Conservation (phyloP, 1,140 invertebrate species). For the Physella acuta region DNA sequence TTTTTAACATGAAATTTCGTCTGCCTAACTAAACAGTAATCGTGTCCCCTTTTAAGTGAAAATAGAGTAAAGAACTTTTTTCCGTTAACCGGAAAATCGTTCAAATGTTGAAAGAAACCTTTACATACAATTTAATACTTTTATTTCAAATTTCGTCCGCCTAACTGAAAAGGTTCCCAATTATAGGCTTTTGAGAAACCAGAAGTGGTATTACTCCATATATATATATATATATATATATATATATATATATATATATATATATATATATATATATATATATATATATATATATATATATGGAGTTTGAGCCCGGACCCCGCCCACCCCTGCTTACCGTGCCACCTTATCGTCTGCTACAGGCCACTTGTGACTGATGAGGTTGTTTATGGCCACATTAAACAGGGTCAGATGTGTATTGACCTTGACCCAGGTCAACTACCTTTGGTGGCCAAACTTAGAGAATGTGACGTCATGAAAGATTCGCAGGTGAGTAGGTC, state of each 20-base stretch:
- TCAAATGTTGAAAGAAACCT: too few species aligned
- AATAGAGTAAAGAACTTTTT: too few species aligned
- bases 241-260: background rate
- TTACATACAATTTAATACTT: too few species aligned
- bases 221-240: background rate
- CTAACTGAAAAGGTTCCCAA: background rate
- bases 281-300: background rate
- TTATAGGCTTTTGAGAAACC: too few species aligned
- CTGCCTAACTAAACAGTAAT: too few species aligned
- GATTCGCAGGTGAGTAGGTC: conserved; percentile 39
- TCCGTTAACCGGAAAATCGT: too few species aligned
- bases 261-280: background rate
- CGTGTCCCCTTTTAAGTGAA: too few species aligned
- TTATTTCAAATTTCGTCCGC: too few species aligned
- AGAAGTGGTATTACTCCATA: too few species aligned
- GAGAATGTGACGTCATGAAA: conserved; percentile 32
- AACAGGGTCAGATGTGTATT: conserved; percentile 53
- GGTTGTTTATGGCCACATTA: conserved; percentile 53
- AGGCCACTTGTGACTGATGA: conserved; percentile 53
- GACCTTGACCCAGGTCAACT: conserved; percentile 41
- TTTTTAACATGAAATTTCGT: too few species aligned
- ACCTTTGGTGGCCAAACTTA: conserved; percentile 35
- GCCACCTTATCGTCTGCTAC: conserved; percentile 2
- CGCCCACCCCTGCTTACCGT: background rate
- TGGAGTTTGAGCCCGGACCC: background rate